These are phyloP conservation scores for Apotomis turbidana DNA, from an alignment of 2,888 invertebrate genomes.

Conservation along the genomic window DNA sequence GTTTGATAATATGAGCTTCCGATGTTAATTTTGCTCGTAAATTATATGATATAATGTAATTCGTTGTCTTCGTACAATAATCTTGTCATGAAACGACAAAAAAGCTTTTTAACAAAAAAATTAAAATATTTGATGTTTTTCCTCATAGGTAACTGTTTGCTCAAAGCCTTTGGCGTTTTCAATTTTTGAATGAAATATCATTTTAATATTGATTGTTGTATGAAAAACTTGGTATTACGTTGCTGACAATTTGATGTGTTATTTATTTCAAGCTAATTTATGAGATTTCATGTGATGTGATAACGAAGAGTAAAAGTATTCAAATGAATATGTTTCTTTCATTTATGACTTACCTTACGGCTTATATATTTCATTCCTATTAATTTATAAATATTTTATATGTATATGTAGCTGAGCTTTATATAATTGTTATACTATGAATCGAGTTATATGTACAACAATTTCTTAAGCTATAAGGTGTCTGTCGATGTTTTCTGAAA, in stretches of 20 bases:
- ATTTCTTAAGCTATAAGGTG: slow-evolving; percentile 30
- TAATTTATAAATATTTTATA: slow-evolving; percentile 57
- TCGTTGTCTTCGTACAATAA: slow-evolving; percentile 64
- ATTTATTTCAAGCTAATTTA: slow-evolving; percentile 67
- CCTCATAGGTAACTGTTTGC: slow-evolving; percentile 73
- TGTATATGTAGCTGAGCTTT: slow-evolving; percentile 68
- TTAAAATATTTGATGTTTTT: slow-evolving; percentile 56
- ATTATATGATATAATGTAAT: slow-evolving; percentile 51
- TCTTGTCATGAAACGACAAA: slow-evolving; percentile 71
- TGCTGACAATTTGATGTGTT: slow-evolving; percentile 44
- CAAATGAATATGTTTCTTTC: slow-evolving; percentile 67
- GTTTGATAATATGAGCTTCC: slow-evolving; percentile 65
- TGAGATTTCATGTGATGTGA: slow-evolving; percentile 76
- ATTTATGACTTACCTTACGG: slow-evolving; percentile 59
- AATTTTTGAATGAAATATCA: slow-evolving; percentile 32
- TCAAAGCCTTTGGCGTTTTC: slow-evolving; percentile 64
- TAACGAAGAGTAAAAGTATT: slow-evolving; percentile 69
- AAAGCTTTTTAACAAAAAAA: slow-evolving; percentile 49
- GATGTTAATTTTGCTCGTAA: slow-evolving; percentile 72
- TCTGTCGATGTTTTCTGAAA: slow-evolving; percentile 36
- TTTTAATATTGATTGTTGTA: slow-evolving; percentile 46
- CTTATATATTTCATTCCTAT: slow-evolving; percentile 52
- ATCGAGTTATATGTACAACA: slow-evolving; percentile 50
- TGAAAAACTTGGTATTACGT: slow-evolving; percentile 54
- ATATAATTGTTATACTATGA: slow-evolving; percentile 55